Percentiles rank a stretch among this genome's conserved stretches.
phyloP scores from a whole-genome alignment of 2,113 vertebrate species.

The Oryctolagus cuniculus region mOryCun1.1 NC_091436.1:3403001-3403500 shows the following conservation, averaged over 20 bases:
- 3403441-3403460: slow-evolving; percentile 74
- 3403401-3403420: neutral
- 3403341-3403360: slow-evolving; percentile 72
- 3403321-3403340: neutral
- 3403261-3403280: accelerated
- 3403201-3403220: slow-evolving; percentile 45
- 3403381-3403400: slow-evolving; percentile 46
- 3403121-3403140: neutral
- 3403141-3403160: neutral
- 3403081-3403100: slow-evolving; percentile 79
- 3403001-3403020: slow-evolving; percentile 85
- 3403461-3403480: slow-evolving; percentile 74
- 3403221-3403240: neutral
- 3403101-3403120: slow-evolving; percentile 20
- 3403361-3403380: slow-evolving; percentile 77
- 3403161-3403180: slow-evolving; percentile 80
- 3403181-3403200: slow-evolving; percentile 71
- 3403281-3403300: neutral
- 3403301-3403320: neutral
- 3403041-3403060: slow-evolving; percentile 86
- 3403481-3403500: slow-evolving; percentile 78
- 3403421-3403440: neutral
- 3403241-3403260: neutral
- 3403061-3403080: slow-evolving; percentile 69
- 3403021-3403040: slow-evolving; percentile 85